A percentile compares a stretch with the other conserved stretches of the same genome.
Evolutionary conservation across 2,113 vertebrate species (phyloP).

Genomic region (Albula glossodonta): DNA sequence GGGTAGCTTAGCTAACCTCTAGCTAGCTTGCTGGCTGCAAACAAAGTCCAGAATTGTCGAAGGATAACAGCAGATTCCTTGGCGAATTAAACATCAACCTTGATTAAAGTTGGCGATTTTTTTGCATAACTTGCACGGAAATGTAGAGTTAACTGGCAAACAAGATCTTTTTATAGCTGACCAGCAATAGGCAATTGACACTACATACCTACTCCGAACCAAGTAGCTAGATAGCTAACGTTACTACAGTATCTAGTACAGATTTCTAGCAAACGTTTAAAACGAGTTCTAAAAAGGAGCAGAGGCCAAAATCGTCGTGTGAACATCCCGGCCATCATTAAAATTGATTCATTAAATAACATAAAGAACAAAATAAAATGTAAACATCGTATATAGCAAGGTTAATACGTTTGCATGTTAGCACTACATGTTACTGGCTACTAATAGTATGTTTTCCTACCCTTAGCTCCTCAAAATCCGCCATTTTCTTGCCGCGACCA

Average conservation of each 20-base stretch:
- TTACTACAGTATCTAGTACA: background rate
- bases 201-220: background rate
- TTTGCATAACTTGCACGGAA: background rate
- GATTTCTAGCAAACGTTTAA: background rate
- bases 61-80: background rate
- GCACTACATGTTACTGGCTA: background rate
- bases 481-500: conserved; percentile 79
- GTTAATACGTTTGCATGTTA: background rate
- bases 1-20: background rate
- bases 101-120: background rate
- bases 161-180: background rate
- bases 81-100: background rate
- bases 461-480: conserved; percentile 79
- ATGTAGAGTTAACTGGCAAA: background rate
- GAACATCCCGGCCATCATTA: background rate
- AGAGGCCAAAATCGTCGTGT: background rate
- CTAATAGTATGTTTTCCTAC: conserved; percentile 67
- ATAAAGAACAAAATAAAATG: background rate
- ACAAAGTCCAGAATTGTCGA: background rate
- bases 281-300: background rate
- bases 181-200: background rate
- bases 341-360: background rate
- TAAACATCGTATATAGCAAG: background rate
- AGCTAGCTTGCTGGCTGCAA: background rate
- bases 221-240: background rate